Percentiles rank a stretch among this genome's conserved stretches.
These are phyloP conservation scores for Heptranchias perlo DNA, from an alignment of 2,113 vertebrate species.

Conservation along the genomic window DNA sequence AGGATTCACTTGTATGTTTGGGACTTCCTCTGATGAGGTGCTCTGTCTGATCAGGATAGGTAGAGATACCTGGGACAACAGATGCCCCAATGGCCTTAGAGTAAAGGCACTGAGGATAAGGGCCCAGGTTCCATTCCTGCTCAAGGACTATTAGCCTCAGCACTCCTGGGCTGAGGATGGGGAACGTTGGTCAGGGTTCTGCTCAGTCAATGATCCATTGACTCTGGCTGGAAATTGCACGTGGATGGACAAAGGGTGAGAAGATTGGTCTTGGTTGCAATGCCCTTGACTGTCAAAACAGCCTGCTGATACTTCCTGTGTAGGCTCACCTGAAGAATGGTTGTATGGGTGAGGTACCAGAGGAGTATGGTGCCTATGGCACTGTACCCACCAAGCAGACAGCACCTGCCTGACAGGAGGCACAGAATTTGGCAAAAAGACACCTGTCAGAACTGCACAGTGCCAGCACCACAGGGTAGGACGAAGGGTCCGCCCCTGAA, in stretches of 20 bases:
- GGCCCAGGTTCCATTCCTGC: not conserved
- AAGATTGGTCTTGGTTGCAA: not conserved
- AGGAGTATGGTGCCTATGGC: not conserved
- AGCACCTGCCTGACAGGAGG: not conserved
- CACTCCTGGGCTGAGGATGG: not conserved
- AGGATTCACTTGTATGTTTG: not conserved
- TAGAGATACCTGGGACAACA: not conserved
- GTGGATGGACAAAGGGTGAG: too few species aligned
- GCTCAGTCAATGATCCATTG: not conserved
- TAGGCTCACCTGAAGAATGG: not conserved
- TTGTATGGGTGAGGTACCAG: not conserved
- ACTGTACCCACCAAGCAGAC: not conserved
- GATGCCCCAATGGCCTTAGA: not conserved
- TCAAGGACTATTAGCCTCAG: not conserved
- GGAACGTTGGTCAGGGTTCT: not conserved
- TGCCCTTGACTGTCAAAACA: too few species aligned
- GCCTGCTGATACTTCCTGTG: not conserved
- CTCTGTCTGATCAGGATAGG: not conserved
- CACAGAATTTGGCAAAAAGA: not conserved
- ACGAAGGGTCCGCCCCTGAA: too few species aligned
- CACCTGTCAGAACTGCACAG: not conserved
- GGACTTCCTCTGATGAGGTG: not conserved
- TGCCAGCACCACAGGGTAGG: not conserved
- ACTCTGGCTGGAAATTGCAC: not conserved
- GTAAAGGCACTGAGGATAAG: not conserved